phyloP scores from a whole-genome alignment of 2,797 vertebrate genomes.

The Dromococcyx pavoninus region DNA sequence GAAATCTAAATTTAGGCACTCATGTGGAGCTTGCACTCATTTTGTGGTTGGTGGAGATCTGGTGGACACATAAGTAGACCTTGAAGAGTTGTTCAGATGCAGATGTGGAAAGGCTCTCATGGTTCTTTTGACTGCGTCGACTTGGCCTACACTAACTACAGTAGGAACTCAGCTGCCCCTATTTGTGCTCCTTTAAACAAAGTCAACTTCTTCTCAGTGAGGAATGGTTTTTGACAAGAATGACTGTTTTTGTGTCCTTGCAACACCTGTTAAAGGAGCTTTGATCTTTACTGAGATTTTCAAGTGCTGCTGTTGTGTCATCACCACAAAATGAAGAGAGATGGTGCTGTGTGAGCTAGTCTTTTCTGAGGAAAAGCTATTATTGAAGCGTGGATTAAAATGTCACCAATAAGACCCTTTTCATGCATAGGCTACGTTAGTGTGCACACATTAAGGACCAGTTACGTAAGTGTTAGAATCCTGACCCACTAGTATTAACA shows the following conservation, averaged over 20 bases:
- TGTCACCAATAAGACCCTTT: not conserved
- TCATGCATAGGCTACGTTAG: not conserved
- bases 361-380: not conserved
- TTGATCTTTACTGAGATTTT: not conserved
- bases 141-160: not conserved
- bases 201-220: not conserved
- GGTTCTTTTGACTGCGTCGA: not conserved
- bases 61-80: fast-evolving
- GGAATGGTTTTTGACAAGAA: not conserved
- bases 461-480: fast-evolving
- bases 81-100: not conserved
- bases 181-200: not conserved
- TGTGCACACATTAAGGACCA: not conserved
- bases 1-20: not conserved
- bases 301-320: not conserved
- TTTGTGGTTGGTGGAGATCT: not conserved
- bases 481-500: not conserved
- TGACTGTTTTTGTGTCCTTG: not conserved
- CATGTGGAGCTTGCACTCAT: fast-evolving
- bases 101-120: not conserved
- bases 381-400: not conserved
- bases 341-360: not conserved
- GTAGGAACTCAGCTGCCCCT: not conserved
- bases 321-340: not conserved
- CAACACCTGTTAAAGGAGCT: not conserved